A percentile compares a stretch with the other conserved stretches of the same genome.
Conservation (phyloP, 1,140 invertebrate genomes). For the Bombus superbus region DNA sequence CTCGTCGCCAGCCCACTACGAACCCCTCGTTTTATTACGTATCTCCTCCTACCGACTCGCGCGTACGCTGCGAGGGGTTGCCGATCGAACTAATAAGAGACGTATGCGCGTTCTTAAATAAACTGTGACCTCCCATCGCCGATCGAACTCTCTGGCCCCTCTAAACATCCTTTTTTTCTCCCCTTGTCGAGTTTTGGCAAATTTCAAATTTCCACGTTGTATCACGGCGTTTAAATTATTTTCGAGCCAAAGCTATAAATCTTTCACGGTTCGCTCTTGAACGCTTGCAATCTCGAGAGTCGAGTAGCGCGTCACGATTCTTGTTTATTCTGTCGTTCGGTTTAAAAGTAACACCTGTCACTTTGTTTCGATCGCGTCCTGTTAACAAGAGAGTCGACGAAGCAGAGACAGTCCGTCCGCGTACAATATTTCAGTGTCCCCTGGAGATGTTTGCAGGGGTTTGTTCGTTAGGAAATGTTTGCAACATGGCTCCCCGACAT, state of each 20-base stretch:
- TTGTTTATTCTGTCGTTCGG: background rate
- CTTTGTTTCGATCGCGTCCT: background rate
- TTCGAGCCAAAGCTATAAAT: background rate
- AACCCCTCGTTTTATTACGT: conserved; percentile 42
- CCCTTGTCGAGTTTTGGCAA: background rate
- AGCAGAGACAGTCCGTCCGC: background rate
- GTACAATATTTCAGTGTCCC: conserved; percentile 14
- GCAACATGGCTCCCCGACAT: conserved; percentile 46
- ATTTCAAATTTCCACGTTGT: background rate
- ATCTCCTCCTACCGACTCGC: conserved; percentile 21
- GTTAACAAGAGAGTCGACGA: conserved; percentile 1
- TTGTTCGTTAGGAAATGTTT: conserved; percentile 47
- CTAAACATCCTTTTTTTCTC: background rate
- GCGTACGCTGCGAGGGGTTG: conserved; percentile 47
- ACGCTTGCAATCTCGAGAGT: background rate
- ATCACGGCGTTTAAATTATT: background rate
- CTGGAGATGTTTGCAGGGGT: conserved; percentile 43
- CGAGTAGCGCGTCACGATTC: background rate
- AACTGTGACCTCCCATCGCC: conserved; percentile 34
- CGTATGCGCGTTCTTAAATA: conserved; percentile 53
- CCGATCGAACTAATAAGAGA: conserved; percentile 58
- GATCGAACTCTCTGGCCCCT: conserved; percentile 41
- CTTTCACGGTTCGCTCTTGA: background rate
- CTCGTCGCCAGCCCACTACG: conserved; percentile 25
- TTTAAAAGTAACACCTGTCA: background rate